Evolutionary conservation across 2,888 invertebrate species (phyloP).

Genomic region (Caenorhabditis virilis): DNA sequence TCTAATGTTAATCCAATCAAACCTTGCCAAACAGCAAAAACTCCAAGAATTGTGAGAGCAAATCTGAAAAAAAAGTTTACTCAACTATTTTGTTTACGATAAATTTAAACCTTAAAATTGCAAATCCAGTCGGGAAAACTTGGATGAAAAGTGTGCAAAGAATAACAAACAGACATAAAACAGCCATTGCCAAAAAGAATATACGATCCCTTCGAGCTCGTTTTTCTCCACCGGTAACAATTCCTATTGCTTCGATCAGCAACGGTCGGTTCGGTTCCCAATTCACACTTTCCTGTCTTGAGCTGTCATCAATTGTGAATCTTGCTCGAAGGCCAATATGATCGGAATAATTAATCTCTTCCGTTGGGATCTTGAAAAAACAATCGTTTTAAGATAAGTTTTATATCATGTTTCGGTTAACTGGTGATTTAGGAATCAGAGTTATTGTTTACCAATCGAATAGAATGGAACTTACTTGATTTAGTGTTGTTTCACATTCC

Average conservation of each 20-base stretch:
- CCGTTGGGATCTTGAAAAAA: conserved; percentile 30
- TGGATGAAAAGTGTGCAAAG: conserved; percentile 40
- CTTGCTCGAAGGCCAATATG: conserved; percentile 62
- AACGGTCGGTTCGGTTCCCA: conserved; percentile 53
- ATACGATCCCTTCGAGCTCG: conserved; percentile 57
- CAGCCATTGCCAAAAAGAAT: conserved; percentile 31
- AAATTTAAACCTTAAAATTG: conserved; percentile 30
- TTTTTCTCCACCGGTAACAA: conserved; percentile 61
- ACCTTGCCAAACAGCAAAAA: conserved; percentile 66
- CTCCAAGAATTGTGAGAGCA: conserved; percentile 58
- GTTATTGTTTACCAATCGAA: too few relatives aligned
- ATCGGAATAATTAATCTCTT: conserved; percentile 63
- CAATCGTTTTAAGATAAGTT: too few relatives aligned
- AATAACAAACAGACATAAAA: conserved; percentile 31
- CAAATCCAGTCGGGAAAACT: conserved; percentile 32
- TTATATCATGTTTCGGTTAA: too few relatives aligned
- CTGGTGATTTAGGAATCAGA: not conserved
- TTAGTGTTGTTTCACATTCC: conserved; percentile 48
- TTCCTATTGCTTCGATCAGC: conserved; percentile 51
- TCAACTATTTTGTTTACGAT: not conserved
- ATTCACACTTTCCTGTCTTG: conserved; percentile 36
- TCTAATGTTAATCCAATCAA: conserved; percentile 65
- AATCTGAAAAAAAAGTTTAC: conserved; percentile 42
- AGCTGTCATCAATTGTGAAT: conserved; percentile 48
- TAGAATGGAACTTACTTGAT: too few relatives aligned